These are phyloP conservation scores for Alviniconcha strummeri DNA, from an alignment of 2,888 invertebrate species.

Conservation along the genomic window DNA sequence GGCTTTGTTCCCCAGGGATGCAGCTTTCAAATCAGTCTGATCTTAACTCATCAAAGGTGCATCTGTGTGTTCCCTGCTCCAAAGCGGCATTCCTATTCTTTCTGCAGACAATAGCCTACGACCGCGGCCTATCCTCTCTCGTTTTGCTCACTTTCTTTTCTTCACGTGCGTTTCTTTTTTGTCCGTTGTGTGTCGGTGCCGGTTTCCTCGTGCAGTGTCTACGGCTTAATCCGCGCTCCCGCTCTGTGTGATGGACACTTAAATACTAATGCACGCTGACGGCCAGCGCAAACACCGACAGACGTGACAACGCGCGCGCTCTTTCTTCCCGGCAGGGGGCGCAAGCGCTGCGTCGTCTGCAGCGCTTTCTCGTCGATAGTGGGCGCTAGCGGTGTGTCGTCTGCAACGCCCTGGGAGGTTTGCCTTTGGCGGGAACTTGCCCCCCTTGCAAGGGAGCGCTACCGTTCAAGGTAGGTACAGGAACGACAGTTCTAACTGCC, in stretches of 20 bases:
- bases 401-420: slow-evolving; percentile 28
- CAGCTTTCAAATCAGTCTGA: too few relatives aligned
- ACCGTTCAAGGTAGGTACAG: too few relatives aligned
- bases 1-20: too few relatives aligned
- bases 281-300: slow-evolving; percentile 12
- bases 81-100: too few relatives aligned
- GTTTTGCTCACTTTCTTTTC: background rate
- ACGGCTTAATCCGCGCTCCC: slow-evolving; percentile 1
- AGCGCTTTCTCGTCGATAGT: slow-evolving; percentile 11
- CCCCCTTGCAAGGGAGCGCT: background rate
- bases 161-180: background rate
- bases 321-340: slow-evolving; percentile 8
- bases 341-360: slow-evolving; percentile 13
- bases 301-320: slow-evolving; percentile 20
- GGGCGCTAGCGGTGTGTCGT: slow-evolving; percentile 3
- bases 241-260: slow-evolving; percentile 18
- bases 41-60: too few relatives aligned
- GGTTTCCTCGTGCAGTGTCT: slow-evolving; percentile 2
- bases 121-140: too few relatives aligned
- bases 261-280: slow-evolving; percentile 18
- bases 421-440: slow-evolving; percentile 28
- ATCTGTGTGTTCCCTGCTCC: too few relatives aligned
- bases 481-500: too few relatives aligned
- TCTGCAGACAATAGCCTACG: too few relatives aligned
- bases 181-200: background rate